Percentiles rank a stretch among this genome's conserved stretches.
Evolutionary conservation across 2,113 vertebrate genomes (phyloP).

Genomic region (Rhagologus leucostigma): DNA sequence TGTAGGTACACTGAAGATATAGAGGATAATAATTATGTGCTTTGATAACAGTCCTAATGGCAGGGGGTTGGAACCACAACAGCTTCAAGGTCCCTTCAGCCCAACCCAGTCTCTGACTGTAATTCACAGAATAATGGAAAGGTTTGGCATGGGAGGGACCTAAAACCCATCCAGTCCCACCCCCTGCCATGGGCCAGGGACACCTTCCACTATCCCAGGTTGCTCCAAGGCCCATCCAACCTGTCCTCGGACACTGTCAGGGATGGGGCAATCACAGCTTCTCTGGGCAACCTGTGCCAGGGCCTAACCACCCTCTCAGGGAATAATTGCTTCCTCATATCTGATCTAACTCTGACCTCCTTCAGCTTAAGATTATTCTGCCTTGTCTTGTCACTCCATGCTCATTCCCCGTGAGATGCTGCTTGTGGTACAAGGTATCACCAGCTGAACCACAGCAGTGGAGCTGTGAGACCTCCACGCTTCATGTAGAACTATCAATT

Average conservation of each 20-base stretch:
- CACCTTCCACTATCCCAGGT: accelerated
- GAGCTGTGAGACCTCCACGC: background rate
- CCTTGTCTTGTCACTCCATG: background rate
- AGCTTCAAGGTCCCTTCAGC: background rate
- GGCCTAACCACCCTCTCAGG: background rate
- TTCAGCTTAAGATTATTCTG: background rate
- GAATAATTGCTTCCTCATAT: background rate
- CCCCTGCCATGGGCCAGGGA: background rate
- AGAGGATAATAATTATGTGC: background rate
- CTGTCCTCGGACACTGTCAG: background rate
- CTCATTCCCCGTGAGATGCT: background rate
- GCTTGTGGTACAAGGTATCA: background rate
- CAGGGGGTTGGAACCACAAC: background rate
- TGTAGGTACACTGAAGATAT: accelerated
- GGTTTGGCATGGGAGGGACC: background rate
- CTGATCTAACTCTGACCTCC: background rate
- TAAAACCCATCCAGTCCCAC: background rate
- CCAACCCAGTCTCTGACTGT: background rate
- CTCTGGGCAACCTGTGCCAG: background rate
- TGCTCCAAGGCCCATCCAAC: background rate
- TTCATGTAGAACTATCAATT: background rate
- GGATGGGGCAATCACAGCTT: background rate
- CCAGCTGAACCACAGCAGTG: background rate
- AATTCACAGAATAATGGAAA: background rate
- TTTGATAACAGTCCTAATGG: background rate